phyloP scores from a whole-genome alignment of 1,140 invertebrate genomes.

The Pseudomyrmex pallidus region DNA sequence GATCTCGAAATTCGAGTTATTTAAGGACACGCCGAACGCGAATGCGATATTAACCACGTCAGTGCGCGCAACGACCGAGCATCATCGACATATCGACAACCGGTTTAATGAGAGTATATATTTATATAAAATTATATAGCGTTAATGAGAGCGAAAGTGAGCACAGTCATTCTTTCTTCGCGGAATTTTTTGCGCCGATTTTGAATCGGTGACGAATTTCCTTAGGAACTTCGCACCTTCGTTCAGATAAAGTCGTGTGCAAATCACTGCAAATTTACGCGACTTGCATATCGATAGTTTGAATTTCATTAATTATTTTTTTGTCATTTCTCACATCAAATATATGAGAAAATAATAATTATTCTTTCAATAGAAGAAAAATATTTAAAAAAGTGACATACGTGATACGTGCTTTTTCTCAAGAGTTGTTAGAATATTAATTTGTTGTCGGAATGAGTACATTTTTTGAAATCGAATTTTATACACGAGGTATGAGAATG shows the following conservation, averaged over 20 bases:
- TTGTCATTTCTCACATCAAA: background rate
- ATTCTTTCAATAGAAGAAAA: background rate
- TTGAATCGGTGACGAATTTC: background rate
- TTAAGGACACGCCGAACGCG: conserved; percentile 6
- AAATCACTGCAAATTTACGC: conserved; percentile 1
- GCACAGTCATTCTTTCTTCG: conserved; percentile 10
- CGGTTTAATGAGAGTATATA: conserved; percentile 49
- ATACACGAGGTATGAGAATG: background rate
- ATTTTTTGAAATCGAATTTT: conserved; percentile 7
- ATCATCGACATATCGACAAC: conserved; percentile 16
- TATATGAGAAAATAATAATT: background rate
- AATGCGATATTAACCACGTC: conserved; percentile 29
- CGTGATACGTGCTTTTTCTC: background rate
- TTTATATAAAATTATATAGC: conserved; percentile 38
- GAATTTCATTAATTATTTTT: conserved; percentile 1
- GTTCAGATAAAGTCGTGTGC: background rate
- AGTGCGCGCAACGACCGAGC: background rate
- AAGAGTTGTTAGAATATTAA: background rate
- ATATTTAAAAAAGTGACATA: background rate
- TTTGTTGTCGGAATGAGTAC: background rate
- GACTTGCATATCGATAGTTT: background rate
- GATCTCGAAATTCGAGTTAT: conserved; percentile 34
- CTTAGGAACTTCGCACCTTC: background rate
- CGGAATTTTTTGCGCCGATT: background rate
- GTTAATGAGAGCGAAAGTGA: conserved; percentile 37